Base-by-base conservation (phyloP, 2,113 vertebrate species). In the Stigmatopora nigra region DNA sequence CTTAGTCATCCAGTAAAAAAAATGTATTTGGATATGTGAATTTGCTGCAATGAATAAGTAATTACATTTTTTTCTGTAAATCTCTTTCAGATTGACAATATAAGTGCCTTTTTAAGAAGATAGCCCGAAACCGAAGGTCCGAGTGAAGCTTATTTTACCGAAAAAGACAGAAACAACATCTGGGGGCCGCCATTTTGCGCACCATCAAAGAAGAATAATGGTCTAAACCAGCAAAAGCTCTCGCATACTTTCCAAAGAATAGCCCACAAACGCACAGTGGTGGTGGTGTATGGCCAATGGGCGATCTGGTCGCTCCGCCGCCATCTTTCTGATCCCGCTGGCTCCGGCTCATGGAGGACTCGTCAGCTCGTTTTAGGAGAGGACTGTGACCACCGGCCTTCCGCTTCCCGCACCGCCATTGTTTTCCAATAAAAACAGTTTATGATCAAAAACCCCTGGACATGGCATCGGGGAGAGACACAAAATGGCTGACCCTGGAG, bases 401-500 rank as follows among this genome's bases (percentile, higher is more conserved):
- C 59, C 3, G 19, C 59, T 45, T 61, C 20, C 59, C 7, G n/a
- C 35, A 61, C 36, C n/a, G 59, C 68, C 14, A 69, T 51, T 72
- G 64, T 70, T n/a, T 64, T 79, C 76, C 63, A 68, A 61, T 45
- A 61, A 60, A 41, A 61, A 15, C 36, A 62, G 61, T 73, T 71
- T 73, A 73, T 53, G 47, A 72, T 72, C 17, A 65, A 52, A 69
- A 79, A 53, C 56, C 69, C 64, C 79, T 75, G 88, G 86, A 70
- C 86, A 97, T 98, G 95, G 95, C 95, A 82, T 90, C 59, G 0
- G 92, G 95, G 31, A 92, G 95, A 91, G 95, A 98, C 69, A 96
- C 95, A 73, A 98, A 97, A 82, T 98, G 95, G 95, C 92, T 98
- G 83, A 97, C 95, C 0, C 84, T 98, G 68, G 95, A 98, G 90